Evolutionary conservation across 2,888 invertebrate genomes (phyloP).

Genomic region (Melieria omissa): DNA sequence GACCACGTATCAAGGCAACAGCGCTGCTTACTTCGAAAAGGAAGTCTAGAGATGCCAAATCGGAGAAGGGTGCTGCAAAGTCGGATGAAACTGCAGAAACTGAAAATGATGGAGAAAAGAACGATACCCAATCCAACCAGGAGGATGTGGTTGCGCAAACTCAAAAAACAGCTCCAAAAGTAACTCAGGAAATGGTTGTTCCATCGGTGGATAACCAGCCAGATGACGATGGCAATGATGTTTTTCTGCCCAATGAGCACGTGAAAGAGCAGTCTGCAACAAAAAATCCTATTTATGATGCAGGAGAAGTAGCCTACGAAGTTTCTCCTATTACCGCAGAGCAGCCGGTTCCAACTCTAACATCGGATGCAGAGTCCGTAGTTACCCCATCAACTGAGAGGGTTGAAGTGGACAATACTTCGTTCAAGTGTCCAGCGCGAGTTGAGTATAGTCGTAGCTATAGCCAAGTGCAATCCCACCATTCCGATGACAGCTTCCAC

Average conservation of each 20-base stretch:
- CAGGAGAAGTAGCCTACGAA: too few relatives aligned
- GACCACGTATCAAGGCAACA: slow-evolving; percentile 80
- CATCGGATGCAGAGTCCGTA: too few relatives aligned
- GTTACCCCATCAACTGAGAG: slow-evolving; percentile 17
- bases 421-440: slow-evolving; percentile 59
- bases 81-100: background rate
- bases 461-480: slow-evolving; percentile 44
- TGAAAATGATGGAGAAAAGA: background rate
- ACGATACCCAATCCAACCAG: background rate
- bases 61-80: background rate
- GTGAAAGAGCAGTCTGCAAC: too few relatives aligned
- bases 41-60: slow-evolving; percentile 37
- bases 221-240: too few relatives aligned
- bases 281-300: too few relatives aligned
- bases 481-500: slow-evolving; percentile 55
- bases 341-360: too few relatives aligned
- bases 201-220: background rate
- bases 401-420: slow-evolving; percentile 38
- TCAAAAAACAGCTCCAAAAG: too few relatives aligned
- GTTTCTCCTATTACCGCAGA: too few relatives aligned
- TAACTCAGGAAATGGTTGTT: too few relatives aligned
- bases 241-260: too few relatives aligned
- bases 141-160: background rate
- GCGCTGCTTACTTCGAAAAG: slow-evolving; percentile 67
- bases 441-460: slow-evolving; percentile 46